Evolutionary conservation across 1,140 invertebrate species (phyloP).

Genomic region (Plodia interpunctella): DNA sequence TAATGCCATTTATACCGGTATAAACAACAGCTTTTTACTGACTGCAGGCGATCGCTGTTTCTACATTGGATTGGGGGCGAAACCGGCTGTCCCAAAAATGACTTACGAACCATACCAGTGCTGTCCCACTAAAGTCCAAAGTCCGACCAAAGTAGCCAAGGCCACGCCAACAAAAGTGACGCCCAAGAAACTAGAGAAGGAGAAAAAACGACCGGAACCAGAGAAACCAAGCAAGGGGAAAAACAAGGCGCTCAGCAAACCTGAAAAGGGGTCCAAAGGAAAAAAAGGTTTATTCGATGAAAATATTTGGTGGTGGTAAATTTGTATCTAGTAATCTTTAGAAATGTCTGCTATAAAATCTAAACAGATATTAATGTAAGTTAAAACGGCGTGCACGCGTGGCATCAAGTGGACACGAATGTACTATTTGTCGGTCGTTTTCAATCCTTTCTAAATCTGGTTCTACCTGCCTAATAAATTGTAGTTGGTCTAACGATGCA

Average conservation of each 20-base stretch:
- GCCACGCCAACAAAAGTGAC: constrained; percentile 77
- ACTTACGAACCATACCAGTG: constrained; percentile 92
- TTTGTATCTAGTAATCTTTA: constrained; percentile 38
- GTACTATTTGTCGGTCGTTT: constrained; percentile 31
- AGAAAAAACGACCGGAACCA: constrained; percentile 43
- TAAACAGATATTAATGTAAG: constrained; percentile 42
- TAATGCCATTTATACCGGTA: constrained; percentile 52
- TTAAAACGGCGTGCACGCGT: constrained; percentile 38
- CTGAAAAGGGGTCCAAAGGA: constrained; percentile 78
- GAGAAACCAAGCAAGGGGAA: constrained; percentile 64
- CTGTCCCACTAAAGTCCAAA: constrained; percentile 89
- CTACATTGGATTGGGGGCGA: constrained; percentile 94
- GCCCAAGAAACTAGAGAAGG: constrained; percentile 65
- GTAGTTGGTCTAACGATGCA: constrained; percentile 48
- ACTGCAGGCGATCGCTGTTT: constrained; percentile 94
- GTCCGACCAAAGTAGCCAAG: constrained; percentile 83
- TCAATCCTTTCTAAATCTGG: constrained; percentile 28
- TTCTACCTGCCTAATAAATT: constrained; percentile 32
- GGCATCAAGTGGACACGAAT: constrained; percentile 72
- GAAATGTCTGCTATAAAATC: constrained; percentile 49
- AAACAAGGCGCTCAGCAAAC: constrained; percentile 74
- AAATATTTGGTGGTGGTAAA: constrained; percentile 83
- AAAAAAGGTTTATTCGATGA: constrained; percentile 90
- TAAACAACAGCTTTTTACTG: constrained; percentile 76
- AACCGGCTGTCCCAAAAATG: constrained; percentile 86